Conservation (phyloP, 2,797 vertebrate species). For the Toxotes lorentzi region DNA sequence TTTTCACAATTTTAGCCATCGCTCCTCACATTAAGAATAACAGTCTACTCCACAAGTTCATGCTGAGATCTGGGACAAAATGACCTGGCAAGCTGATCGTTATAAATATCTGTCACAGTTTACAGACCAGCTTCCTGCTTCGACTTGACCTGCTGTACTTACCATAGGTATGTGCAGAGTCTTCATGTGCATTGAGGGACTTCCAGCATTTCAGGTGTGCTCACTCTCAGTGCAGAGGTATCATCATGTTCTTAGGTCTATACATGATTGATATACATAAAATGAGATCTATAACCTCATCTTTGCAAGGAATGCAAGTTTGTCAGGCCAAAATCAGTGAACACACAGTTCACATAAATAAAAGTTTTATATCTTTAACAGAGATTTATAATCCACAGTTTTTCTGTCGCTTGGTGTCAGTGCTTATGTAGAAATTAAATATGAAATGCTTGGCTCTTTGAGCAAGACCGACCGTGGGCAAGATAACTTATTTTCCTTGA, state of each 20-base stretch:
- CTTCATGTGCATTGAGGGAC: background rate
- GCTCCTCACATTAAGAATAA: background rate
- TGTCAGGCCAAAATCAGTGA: background rate
- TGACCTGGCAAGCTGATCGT: constrained; percentile 4
- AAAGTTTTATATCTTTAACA: background rate
- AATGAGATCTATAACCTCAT: background rate
- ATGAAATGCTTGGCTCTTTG: constrained; percentile 7
- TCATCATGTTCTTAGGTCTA: background rate
- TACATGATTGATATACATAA: constrained; percentile 34
- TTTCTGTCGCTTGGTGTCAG: constrained; percentile 19
- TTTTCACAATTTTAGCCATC: too few relatives aligned
- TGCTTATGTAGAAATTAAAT: background rate
- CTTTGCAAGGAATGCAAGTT: background rate
- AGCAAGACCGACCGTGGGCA: constrained; percentile 11
- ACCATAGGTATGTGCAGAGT: background rate
- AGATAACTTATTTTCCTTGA: constrained; percentile 57
- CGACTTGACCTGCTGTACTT: background rate
- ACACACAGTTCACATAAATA: background rate
- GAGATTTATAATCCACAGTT: background rate
- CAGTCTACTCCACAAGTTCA: background rate
- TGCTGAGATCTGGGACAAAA: background rate
- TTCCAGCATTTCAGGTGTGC: background rate
- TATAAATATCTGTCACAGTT: constrained; percentile 1
- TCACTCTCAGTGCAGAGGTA: background rate
- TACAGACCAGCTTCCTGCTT: background rate